Evolutionary conservation across 2,888 invertebrate species (phyloP).

Genomic region (Hydrotaea cyrtoneurina): DNA sequence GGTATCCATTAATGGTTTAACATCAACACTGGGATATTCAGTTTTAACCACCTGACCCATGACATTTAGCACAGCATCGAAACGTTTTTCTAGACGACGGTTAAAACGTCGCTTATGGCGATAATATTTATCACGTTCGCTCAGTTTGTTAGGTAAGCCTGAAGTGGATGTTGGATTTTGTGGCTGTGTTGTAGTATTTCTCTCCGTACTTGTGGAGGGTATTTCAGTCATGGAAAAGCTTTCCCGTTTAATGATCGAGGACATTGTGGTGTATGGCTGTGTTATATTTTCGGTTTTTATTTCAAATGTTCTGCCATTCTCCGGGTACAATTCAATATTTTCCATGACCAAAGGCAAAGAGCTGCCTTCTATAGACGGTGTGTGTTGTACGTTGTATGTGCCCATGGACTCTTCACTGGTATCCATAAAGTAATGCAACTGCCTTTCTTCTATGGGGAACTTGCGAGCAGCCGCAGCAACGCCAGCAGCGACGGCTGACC

Average conservation of each 20-base stretch:
- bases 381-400: conserved; percentile 44
- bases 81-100: conserved; percentile 75
- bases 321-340: conserved; percentile 24
- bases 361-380: neutral
- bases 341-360: conserved; percentile 16
- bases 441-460: conserved; percentile 36
- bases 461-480: neutral
- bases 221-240: conserved; percentile 34
- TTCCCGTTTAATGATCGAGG: conserved; percentile 29
- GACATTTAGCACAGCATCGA: conserved; percentile 74
- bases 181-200: conserved; percentile 2
- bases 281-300: conserved; percentile 50
- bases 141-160: conserved; percentile 11
- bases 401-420: conserved; percentile 68
- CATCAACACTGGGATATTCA: conserved; percentile 73
- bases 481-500: conserved; percentile 24
- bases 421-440: conserved; percentile 68
- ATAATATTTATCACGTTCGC: conserved; percentile 76
- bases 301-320: conserved; percentile 57
- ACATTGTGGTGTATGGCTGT: neutral
- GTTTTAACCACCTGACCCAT: conserved; percentile 74
- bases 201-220: conserved; percentile 55
- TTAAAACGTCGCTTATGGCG: conserved; percentile 76
- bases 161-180: conserved; percentile 22
- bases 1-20: conserved; percentile 65